Percentiles rank a stretch among this genome's conserved stretches.
These are phyloP conservation scores for Enchytraeus crypticus DNA, from an alignment of 2,888 invertebrate species.

Conservation along the genomic window DNA sequence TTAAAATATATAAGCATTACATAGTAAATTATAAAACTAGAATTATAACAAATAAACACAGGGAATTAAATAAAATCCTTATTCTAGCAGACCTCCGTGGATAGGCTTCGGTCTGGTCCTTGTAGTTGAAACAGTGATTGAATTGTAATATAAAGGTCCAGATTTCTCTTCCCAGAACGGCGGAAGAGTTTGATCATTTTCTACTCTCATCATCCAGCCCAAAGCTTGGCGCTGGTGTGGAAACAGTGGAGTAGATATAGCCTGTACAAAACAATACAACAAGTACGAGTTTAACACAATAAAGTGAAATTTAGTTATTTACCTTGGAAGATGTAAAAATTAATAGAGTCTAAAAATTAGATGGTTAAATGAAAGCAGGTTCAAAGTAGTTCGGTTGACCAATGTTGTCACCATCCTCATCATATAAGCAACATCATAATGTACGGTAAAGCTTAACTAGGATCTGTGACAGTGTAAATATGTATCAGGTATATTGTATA, in stretches of 20 bases:
- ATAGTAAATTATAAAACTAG: neutral
- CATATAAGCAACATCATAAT: too few species aligned
- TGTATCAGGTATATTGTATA: neutral
- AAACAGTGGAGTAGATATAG: constrained; percentile 28
- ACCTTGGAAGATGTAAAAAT: too few species aligned
- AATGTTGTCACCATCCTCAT: too few species aligned
- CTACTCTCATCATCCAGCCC: constrained; percentile 33
- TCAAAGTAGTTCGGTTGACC: too few species aligned
- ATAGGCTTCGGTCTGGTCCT: constrained; percentile 1
- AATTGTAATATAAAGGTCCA: constrained; percentile 3
- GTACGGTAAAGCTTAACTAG: too few species aligned
- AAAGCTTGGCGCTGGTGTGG: constrained; percentile 36
- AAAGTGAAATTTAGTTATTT: too few species aligned
- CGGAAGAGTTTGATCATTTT: constrained; percentile 30
- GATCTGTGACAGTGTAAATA: neutral
- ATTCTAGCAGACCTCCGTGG: neutral
- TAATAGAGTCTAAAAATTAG: too few species aligned
- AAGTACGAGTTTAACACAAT: too few species aligned
- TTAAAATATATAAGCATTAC: neutral
- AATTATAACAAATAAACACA: too few species aligned
- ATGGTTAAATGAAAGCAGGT: too few species aligned
- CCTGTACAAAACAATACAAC: constrained; percentile 26
- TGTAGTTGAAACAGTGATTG: neutral
- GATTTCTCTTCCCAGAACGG: constrained; percentile 33
- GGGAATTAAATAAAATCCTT: too few species aligned